Conservation (phyloP, 2,888 invertebrate species). For the Salticus scenicus region DNA sequence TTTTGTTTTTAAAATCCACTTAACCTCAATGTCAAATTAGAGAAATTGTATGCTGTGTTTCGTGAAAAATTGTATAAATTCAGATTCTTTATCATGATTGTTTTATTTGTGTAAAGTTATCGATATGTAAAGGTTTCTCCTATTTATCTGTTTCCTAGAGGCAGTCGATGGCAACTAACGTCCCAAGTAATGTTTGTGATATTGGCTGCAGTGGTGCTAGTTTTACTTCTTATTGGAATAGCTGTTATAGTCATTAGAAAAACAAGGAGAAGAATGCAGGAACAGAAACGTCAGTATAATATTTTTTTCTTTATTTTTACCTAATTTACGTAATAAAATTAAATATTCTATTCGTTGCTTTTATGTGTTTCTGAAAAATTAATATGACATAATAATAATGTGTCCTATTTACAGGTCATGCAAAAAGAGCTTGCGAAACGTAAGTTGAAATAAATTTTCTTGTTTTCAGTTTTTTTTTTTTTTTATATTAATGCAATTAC, state of each 20-base stretch:
- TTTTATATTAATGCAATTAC: too few relatives aligned
- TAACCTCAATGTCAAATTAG: too few relatives aligned
- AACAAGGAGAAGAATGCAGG: conserved; percentile 46
- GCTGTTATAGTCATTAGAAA: conserved; percentile 43
- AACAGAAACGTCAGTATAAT: conserved; percentile 52
- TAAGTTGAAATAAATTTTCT: conserved; percentile 33
- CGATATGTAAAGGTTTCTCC: conserved; percentile 17
- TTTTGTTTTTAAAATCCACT: too few relatives aligned
- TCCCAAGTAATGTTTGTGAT: conserved; percentile 52
- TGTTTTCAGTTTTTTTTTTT: too few relatives aligned
- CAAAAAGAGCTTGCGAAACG: conserved; percentile 61
- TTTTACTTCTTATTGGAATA: conserved; percentile 38
- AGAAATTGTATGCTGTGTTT: too few relatives aligned
- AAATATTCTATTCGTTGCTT: too few relatives aligned
- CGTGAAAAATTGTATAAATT: too few relatives aligned
- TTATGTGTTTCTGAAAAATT: too few relatives aligned
- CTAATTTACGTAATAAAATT: too few relatives aligned
- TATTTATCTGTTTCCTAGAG: conserved; percentile 64
- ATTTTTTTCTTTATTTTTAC: too few relatives aligned
- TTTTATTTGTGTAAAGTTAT: too few relatives aligned
- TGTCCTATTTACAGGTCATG: conserved; percentile 45
- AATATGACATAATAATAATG: background rate
- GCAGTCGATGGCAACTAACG: conserved; percentile 65
- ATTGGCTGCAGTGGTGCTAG: conserved; percentile 39
- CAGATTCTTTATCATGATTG: too few relatives aligned